These are phyloP conservation scores for Gymnoscopelus microlampas DNA, from an alignment of 2,797 vertebrate genomes.

Conservation along the genomic window DNA sequence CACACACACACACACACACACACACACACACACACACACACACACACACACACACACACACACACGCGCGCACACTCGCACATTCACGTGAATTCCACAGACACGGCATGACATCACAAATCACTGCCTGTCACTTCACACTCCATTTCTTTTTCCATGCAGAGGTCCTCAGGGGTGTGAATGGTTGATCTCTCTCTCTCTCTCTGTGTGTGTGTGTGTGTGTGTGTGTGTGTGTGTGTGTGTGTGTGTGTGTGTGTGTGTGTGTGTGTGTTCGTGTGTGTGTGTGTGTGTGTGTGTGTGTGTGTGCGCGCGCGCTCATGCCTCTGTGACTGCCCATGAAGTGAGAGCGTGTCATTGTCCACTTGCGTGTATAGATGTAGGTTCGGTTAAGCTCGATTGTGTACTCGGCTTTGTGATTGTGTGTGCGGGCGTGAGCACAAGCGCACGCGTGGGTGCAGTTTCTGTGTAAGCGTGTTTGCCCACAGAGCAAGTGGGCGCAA, in stretches of 20 bases:
- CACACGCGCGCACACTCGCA: background rate
- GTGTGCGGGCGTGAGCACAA: too few species aligned
- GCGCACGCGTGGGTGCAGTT: too few species aligned
- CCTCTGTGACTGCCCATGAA: slow-evolving; percentile 29
- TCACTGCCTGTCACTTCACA: slow-evolving; percentile 55
- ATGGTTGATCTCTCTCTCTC: slow-evolving; percentile 26
- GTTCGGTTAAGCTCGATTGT: background rate
- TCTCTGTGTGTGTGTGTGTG: slow-evolving; percentile 13
- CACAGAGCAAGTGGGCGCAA: too few species aligned
- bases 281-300: slow-evolving; percentile 1
- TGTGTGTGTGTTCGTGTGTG: slow-evolving; percentile 10
- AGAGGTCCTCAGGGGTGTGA: slow-evolving; percentile 34
- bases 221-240: slow-evolving; percentile 8
- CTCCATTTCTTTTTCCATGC: slow-evolving; percentile 55
- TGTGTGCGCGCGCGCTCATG: slow-evolving; percentile 22
- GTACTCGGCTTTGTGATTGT: too few species aligned
- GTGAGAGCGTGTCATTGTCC: slow-evolving; percentile 18
- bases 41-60: slow-evolving; percentile 6
- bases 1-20: slow-evolving; percentile 5
- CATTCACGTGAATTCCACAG: background rate
- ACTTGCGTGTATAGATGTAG: slow-evolving; percentile 40
- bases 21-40: slow-evolving; percentile 11
- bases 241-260: slow-evolving; percentile 24
- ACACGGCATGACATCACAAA: slow-evolving; percentile 46
- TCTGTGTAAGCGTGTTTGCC: too few species aligned